Percentiles rank a stretch among this genome's conserved stretches.
These are phyloP conservation scores for Oedothorax gibbosus DNA, from an alignment of 1,140 invertebrate genomes.

Conservation along the genomic window DNA sequence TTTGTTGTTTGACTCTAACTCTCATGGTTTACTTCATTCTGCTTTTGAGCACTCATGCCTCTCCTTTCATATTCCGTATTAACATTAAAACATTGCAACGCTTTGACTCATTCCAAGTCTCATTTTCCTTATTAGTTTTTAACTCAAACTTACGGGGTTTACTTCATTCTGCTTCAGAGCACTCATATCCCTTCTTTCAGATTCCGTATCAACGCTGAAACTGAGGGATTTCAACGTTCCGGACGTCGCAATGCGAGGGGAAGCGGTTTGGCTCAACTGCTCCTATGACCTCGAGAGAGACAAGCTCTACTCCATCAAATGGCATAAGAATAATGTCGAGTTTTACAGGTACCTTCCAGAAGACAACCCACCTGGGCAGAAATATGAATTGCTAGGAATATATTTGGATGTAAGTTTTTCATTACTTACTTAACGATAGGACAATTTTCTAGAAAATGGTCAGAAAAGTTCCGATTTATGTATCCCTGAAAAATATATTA, in stretches of 20 bases:
- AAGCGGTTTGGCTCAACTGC: slow-evolving; percentile 60
- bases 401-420: slow-evolving; percentile 63
- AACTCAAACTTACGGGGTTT: no score
- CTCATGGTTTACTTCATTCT: no score
- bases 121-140: no score
- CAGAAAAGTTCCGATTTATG: no score
- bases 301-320: slow-evolving; percentile 62
- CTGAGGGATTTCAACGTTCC: slow-evolving; percentile 53
- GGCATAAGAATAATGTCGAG: slow-evolving; percentile 63
- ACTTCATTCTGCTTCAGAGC: no score
- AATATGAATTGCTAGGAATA: slow-evolving; percentile 63
- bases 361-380: slow-evolving; percentile 62
- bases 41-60: no score
- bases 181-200: no score
- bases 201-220: neutral
- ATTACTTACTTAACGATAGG: neutral
- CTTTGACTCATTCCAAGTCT: no score
- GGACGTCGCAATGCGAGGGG: slow-evolving; percentile 60
- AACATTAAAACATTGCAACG: no score
- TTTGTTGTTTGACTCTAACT: no score
- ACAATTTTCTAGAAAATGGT: neutral
- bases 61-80: no score
- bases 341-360: slow-evolving; percentile 63
- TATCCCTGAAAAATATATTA: no score
- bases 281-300: slow-evolving; percentile 63